Evolutionary conservation across 2,888 invertebrate genomes (phyloP), one percentile per base, ranked within the genome.

Genomic region (Heteropelma amictum): DNA sequence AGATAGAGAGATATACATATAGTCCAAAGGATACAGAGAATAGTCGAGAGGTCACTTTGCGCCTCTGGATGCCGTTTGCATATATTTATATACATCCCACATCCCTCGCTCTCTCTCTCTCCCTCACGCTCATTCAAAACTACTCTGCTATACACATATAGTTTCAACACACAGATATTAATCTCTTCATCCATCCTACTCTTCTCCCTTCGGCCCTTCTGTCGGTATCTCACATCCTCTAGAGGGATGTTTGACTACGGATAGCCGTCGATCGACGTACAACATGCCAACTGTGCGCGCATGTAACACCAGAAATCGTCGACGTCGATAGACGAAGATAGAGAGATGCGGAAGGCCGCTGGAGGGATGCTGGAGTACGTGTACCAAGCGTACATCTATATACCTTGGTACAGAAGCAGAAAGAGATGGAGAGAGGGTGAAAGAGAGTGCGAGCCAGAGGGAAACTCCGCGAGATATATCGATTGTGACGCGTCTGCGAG

Each of bases 401-500:
- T 26, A 68, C 40, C 58, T 54, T 56, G 54, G 33, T 58, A 21
- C 47, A 21, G 54, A 30, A 40, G 54, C 40, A 45, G 42, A 53
- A 23, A 42, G 38, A 19, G 49, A n/a, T 23, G 23, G 53, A 2
- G 14, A 45, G 54, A 56, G 53, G 60, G 42, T 45, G 64, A 35
- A 60, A 53, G 21, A 67, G 58, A 64, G 75, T 53, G 28, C 51
- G 82, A 81, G 83, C 82, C 12, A 26, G 60, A 33, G 56, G 80
- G 78, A 83, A 80, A 77, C 85, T 84, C 78, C 86, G 86, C 86
- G 87, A 88, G 86, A 89, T 88, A 87, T 88, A 89, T 88, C 86
- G 88, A 89, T 88, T 86, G 87, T 84, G 86, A 87, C 87, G 86
- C 87, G 88, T 88, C 88, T 88, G 87, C 84, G 85, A 87, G 81